These are phyloP conservation scores for Protodeltote pygarga DNA, from an alignment of 2,888 invertebrate genomes.

Conservation along the genomic window DNA sequence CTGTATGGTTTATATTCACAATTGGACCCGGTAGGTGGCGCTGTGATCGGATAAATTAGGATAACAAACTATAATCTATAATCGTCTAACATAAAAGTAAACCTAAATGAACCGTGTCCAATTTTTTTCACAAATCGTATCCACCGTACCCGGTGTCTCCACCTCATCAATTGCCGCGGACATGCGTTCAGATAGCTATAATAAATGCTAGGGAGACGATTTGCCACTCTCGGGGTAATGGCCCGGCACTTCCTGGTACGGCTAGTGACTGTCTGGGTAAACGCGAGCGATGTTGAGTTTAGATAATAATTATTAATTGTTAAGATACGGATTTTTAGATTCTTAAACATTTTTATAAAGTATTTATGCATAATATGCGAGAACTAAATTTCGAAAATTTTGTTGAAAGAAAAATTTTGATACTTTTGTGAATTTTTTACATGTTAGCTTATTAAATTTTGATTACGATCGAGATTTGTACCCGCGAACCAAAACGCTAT, in stretches of 20 bases:
- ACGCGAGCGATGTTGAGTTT: constrained; percentile 1
- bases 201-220: constrained; percentile 68
- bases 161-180: constrained; percentile 74
- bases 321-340: too few relatives aligned
- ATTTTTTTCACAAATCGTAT: constrained; percentile 38
- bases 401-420: too few relatives aligned
- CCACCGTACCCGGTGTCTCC: constrained; percentile 63
- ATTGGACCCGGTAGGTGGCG: too few relatives aligned
- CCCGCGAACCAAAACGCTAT: too few relatives aligned
- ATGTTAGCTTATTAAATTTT: too few relatives aligned
- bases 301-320: constrained; percentile 4
- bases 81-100: neutral
- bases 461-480: too few relatives aligned
- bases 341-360: too few relatives aligned
- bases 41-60: neutral
- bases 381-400: too few relatives aligned
- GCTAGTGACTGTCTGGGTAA: constrained; percentile 22
- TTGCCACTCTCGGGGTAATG: constrained; percentile 73
- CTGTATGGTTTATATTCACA: too few relatives aligned
- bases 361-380: too few relatives aligned
- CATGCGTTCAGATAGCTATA: constrained; percentile 61
- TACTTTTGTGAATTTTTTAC: too few relatives aligned
- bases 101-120: neutral
- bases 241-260: constrained; percentile 65
- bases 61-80: neutral